Evolutionary conservation across 2,113 vertebrate genomes (phyloP).

Genomic region (Galbula dea): DNA sequence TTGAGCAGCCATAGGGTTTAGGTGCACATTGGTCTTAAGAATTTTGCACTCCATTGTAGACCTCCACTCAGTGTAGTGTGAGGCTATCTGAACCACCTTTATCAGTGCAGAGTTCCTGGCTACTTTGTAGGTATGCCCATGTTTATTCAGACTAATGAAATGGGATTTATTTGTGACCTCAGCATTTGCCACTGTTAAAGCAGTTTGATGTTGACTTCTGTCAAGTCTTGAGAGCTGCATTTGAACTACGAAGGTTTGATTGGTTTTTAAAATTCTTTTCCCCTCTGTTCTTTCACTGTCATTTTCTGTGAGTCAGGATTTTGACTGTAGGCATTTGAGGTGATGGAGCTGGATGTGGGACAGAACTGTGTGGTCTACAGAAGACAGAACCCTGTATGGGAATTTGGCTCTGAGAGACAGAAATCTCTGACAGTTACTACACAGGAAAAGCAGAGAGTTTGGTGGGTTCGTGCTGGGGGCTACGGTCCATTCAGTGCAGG

Average conservation of each 20-base stretch:
- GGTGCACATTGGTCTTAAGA: neutral
- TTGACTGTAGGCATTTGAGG: neutral
- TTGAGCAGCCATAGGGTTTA: neutral
- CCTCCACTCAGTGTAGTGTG: neutral
- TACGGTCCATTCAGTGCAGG: neutral
- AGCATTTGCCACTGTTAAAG: too few species aligned
- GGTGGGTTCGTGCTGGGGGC: neutral
- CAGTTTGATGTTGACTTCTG: neutral
- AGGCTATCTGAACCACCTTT: neutral
- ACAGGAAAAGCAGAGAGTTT: neutral
- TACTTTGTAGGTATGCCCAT: neutral
- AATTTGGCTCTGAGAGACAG: neutral
- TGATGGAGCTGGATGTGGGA: neutral
- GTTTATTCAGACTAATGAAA: neutral
- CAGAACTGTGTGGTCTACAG: neutral
- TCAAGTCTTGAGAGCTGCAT: neutral
- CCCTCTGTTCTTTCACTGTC: neutral
- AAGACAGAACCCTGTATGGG: neutral
- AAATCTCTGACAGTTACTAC: neutral
- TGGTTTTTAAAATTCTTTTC: neutral
- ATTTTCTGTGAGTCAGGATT: neutral
- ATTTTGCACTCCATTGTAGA: accelerated
- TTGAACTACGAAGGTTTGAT: neutral
- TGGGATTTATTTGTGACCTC: neutral
- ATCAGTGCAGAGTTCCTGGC: neutral